phyloP scores from a whole-genome alignment of 2,797 vertebrate species.

The Cottoperca gobio region DNA sequence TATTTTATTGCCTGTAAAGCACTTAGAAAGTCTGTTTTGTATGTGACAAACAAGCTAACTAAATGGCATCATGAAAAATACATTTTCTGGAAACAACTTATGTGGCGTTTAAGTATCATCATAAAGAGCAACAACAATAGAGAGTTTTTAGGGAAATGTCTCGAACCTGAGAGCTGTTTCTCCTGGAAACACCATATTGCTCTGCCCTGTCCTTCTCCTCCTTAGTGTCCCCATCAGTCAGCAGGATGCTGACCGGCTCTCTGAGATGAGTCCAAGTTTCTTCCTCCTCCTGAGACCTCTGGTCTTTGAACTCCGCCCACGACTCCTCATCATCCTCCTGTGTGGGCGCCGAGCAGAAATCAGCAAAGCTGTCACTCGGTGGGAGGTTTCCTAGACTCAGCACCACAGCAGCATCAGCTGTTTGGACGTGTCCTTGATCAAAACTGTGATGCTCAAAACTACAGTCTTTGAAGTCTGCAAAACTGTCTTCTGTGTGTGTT shows the following conservation, averaged over 20 bases:
- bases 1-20: background rate
- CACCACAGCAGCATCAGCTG: slow-evolving; percentile 39
- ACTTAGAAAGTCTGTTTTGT: background rate
- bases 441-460: slow-evolving; percentile 9
- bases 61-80: background rate
- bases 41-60: no score
- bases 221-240: slow-evolving; percentile 76
- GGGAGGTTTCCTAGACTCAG: slow-evolving; percentile 81
- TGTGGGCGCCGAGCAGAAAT: slow-evolving; percentile 92
- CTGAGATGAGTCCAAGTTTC: slow-evolving; percentile 87
- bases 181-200: slow-evolving; percentile 27
- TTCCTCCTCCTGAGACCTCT: slow-evolving; percentile 69
- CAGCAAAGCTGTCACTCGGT: slow-evolving; percentile 93
- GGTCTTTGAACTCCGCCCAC: slow-evolving; percentile 90
- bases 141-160: background rate
- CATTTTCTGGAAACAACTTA: background rate
- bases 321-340: slow-evolving; percentile 79
- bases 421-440: slow-evolving; percentile 6
- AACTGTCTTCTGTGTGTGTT: slow-evolving; percentile 36
- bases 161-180: slow-evolving; percentile 76
- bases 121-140: background rate
- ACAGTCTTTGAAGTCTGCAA: slow-evolving; percentile 46
- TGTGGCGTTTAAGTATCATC: background rate
- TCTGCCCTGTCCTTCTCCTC: slow-evolving; percentile 80
- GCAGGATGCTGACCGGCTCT: slow-evolving; percentile 78